phyloP scores from a whole-genome alignment of 2,888 invertebrate genomes.

The Volucella bombylans region DNA sequence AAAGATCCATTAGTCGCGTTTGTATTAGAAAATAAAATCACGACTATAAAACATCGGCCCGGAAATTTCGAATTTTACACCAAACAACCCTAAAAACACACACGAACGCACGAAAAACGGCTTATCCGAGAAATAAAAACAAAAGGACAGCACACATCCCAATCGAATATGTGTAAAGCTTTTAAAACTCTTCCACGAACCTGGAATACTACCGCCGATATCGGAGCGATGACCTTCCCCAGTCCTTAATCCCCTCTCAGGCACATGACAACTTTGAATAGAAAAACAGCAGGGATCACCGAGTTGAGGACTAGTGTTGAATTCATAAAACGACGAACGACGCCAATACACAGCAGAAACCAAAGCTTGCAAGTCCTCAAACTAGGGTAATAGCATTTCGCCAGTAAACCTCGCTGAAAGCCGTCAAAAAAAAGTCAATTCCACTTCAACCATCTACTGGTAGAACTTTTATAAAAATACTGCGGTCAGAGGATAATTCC shows the following conservation, averaged over 20 bases:
- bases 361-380: constrained; percentile 64
- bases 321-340: constrained; percentile 37
- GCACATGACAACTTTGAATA: constrained; percentile 48
- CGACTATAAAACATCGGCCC: constrained; percentile 60
- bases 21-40: constrained; percentile 66
- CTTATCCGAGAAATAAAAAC: constrained; percentile 31
- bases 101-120: constrained; percentile 24
- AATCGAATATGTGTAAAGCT: constrained; percentile 71
- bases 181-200: constrained; percentile 52
- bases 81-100: constrained; percentile 18
- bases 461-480: constrained; percentile 70
- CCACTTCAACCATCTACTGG: constrained; percentile 60
- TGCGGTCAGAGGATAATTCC: constrained; percentile 69
- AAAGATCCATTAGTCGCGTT: constrained; percentile 68
- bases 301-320: constrained; percentile 44
- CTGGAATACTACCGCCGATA: constrained; percentile 44
- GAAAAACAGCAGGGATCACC: constrained; percentile 43
- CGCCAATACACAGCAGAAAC: constrained; percentile 45
- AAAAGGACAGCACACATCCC: constrained; percentile 48
- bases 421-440: constrained; percentile 15
- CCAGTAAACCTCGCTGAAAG: constrained; percentile 36
- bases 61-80: constrained; percentile 57
- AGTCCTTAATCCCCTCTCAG: not conserved
- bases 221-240: constrained; percentile 17
- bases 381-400: constrained; percentile 69